A percentile compares a stretch with the other conserved stretches of the same genome.
phyloP scores from a whole-genome alignment of 1,140 invertebrate species.

The Glossosoma conforme region DNA sequence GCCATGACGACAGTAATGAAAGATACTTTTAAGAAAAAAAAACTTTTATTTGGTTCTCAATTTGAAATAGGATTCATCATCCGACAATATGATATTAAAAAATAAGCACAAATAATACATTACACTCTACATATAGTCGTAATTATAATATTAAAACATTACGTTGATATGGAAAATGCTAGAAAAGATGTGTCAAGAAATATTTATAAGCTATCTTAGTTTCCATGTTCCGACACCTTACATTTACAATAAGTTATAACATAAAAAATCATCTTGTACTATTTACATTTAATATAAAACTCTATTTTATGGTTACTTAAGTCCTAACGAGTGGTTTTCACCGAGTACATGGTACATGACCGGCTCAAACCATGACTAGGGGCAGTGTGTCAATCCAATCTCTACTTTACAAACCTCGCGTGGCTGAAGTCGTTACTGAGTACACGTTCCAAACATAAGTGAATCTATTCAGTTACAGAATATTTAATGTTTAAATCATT shows the following conservation, averaged over 20 bases:
- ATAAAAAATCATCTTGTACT: conserved; percentile 6
- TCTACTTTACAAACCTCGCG: too few species aligned
- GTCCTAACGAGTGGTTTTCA: too few species aligned
- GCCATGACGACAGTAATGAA: too few species aligned
- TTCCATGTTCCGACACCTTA: conserved; percentile 6
- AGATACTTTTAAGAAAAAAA: conserved; percentile 22
- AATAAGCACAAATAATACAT: conserved; percentile 26
- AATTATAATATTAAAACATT: conserved; percentile 16
- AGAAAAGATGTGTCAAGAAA: conserved; percentile 29
- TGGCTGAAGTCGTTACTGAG: too few species aligned
- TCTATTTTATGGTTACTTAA: too few species aligned
- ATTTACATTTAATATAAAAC: conserved; percentile 17
- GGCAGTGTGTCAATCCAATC: too few species aligned
- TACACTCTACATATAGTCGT: conserved; percentile 8
- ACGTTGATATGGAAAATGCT: conserved; percentile 31
- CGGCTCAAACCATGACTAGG: too few species aligned
- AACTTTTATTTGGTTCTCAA: conserved; percentile 28
- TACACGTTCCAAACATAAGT: too few species aligned
- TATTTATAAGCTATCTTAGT: conserved; percentile 27
- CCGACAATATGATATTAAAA: conserved; percentile 18
- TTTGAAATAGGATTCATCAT: conserved; percentile 25
- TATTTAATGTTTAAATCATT: too few species aligned
- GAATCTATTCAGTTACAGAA: too few species aligned
- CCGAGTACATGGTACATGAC: too few species aligned
- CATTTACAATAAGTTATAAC: neutral